Evolutionary conservation across 2,113 vertebrate species (phyloP).

Genomic region (Syngnathoides biaculeatus): DNA sequence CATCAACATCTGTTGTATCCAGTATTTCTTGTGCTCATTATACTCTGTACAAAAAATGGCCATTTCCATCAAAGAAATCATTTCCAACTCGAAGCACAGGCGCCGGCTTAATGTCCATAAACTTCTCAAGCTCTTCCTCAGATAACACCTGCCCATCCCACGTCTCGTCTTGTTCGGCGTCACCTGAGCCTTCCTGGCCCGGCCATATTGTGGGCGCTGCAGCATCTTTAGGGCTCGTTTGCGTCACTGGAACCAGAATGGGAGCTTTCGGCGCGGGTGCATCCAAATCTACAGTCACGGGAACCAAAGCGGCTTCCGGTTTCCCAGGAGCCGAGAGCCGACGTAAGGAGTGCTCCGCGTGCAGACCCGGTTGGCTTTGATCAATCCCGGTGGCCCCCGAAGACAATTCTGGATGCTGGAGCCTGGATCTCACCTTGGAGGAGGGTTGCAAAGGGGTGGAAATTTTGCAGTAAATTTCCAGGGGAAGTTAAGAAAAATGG

Average conservation of each 20-base stretch:
- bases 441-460: not conserved
- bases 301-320: constrained; percentile 21
- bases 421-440: not conserved
- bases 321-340: constrained; percentile 28
- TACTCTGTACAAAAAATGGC: constrained; percentile 81
- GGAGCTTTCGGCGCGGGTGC: constrained; percentile 10
- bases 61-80: constrained; percentile 78
- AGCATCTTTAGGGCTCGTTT: not conserved
- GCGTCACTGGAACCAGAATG: constrained; percentile 3
- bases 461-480: not conserved
- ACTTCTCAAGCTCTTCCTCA: constrained; percentile 54
- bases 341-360: not conserved
- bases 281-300: constrained; percentile 9
- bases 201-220: constrained; percentile 1
- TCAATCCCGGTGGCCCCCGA: constrained; percentile 5
- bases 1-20: not conserved
- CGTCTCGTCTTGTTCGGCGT: constrained; percentile 8
- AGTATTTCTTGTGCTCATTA: constrained; percentile 41
- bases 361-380: constrained; percentile 21
- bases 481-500: too few species aligned
- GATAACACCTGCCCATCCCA: constrained; percentile 59
- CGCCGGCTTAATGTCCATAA: constrained; percentile 24
- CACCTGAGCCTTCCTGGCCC: not conserved
- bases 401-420: constrained; percentile 28
- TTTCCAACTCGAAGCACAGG: constrained; percentile 66